Conservation (phyloP, 1,140 invertebrate species). For the Anastatus disparis region DNA sequence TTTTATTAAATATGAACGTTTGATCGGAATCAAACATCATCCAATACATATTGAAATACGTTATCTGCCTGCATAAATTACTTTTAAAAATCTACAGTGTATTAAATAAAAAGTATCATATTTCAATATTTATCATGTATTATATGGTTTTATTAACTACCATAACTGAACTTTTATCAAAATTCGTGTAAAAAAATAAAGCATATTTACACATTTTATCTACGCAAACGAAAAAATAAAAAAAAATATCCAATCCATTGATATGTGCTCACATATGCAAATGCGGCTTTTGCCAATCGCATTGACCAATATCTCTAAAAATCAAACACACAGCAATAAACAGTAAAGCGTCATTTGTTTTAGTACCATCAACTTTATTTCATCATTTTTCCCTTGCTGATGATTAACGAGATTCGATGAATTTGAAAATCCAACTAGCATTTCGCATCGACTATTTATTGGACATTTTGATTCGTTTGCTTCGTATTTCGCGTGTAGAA, state of each 20-base stretch:
- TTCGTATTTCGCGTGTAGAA: too few relatives aligned
- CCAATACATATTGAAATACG: too few relatives aligned
- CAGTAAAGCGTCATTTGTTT: slow-evolving; percentile 16
- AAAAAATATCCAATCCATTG: too few relatives aligned
- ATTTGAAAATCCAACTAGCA: slow-evolving; percentile 37
- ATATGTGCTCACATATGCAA: slow-evolving; percentile 10
- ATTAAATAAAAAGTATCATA: too few relatives aligned
- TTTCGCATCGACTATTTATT: slow-evolving; percentile 44
- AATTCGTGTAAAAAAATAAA: not conserved
- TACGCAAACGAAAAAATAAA: not conserved
- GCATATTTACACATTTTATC: slow-evolving; percentile 8
- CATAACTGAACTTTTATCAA: slow-evolving; percentile 18
- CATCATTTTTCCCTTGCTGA: not conserved
- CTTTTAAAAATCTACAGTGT: too few relatives aligned
- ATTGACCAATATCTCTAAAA: slow-evolving; percentile 25
- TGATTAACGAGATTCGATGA: slow-evolving; percentile 34
- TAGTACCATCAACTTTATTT: not conserved
- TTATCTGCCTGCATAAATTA: too few relatives aligned
- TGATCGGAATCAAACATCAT: too few relatives aligned
- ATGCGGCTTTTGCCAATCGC: not conserved
- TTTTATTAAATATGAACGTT: too few relatives aligned
- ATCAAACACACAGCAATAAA: slow-evolving; percentile 32
- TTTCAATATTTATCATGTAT: too few relatives aligned
- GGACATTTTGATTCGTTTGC: slow-evolving; percentile 42
- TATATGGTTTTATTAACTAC: not conserved